Evolutionary conservation across 1,140 invertebrate species (phyloP).

Genomic region (Sipha flava): DNA sequence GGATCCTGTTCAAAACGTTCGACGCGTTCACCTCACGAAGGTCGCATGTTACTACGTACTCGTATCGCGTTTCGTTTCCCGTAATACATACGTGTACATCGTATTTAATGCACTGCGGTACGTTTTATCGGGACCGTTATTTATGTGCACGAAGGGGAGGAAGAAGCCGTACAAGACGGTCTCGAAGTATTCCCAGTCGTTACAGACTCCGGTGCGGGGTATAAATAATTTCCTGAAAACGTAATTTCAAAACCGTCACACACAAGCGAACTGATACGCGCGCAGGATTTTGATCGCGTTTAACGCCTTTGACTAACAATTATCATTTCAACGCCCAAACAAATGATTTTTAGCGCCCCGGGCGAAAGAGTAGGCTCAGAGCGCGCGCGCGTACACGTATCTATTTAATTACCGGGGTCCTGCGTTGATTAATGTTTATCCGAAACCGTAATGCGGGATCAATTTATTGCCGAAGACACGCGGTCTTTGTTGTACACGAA

Average conservation of each 20-base stretch:
- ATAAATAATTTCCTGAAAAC: not conserved
- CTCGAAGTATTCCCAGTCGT: too few species aligned
- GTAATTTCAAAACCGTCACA: not conserved
- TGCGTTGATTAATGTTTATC: not conserved
- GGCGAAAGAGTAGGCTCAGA: not conserved
- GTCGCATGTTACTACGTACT: too few species aligned
- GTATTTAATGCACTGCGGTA: too few species aligned
- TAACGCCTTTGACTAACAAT: conserved; percentile 2
- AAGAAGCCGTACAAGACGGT: too few species aligned
- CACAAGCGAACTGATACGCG: not conserved
- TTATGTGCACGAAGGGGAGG: too few species aligned
- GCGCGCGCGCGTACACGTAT: not conserved
- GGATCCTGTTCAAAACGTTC: too few species aligned
- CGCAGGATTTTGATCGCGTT: not conserved
- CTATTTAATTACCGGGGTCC: not conserved
- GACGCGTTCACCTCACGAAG: too few species aligned
- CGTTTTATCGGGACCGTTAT: too few species aligned
- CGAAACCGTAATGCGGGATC: not conserved
- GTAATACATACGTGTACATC: too few species aligned
- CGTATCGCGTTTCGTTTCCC: too few species aligned
- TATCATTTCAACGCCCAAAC: conserved; percentile 1
- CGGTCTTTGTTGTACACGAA: not conserved
- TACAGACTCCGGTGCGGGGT: too few species aligned
- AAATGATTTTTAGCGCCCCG: not conserved
- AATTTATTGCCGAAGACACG: not conserved